Conservation (phyloP, 2,113 vertebrate genomes). For the Myrmecobius fasciatus region DNA sequence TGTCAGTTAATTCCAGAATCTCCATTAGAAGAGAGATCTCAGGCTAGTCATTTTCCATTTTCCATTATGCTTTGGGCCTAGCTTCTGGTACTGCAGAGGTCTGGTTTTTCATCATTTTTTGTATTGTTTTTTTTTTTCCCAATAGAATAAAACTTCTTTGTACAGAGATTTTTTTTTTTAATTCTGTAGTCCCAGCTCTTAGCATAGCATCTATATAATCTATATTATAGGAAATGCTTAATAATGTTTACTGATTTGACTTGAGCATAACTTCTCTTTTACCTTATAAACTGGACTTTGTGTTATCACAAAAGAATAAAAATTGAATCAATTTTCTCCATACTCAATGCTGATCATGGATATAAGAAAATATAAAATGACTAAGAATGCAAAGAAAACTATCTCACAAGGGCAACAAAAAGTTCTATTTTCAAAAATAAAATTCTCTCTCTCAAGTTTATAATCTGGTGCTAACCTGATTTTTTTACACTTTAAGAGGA, state of each 20-base stretch:
- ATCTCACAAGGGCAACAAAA: conserved; percentile 53
- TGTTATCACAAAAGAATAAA: background rate
- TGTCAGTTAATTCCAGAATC: background rate
- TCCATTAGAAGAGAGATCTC: background rate
- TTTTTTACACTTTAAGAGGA: conserved; percentile 11
- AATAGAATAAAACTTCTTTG: background rate
- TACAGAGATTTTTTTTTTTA: no score
- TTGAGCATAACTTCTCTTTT: background rate
- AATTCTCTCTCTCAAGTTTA: conserved; percentile 67
- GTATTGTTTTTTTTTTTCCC: background rate
- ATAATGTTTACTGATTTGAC: background rate
- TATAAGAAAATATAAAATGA: conserved; percentile 47
- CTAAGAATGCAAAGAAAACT: conserved; percentile 61
- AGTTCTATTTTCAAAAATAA: conserved; percentile 69
- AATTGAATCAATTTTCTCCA: conserved; percentile 22
- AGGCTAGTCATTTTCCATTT: background rate
- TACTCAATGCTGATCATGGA: background rate
- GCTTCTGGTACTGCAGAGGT: background rate
- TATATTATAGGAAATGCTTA: background rate
- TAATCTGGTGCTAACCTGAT: background rate
- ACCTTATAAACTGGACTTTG: background rate
- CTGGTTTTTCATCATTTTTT: background rate
- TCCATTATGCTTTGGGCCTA: background rate
- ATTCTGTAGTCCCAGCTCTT: background rate
- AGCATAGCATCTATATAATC: background rate